Percentiles rank a stretch among this genome's conserved stretches.
phyloP scores from a whole-genome alignment of 37 sponge, comb jelly and placozoan species.

The Diacarnus erythraeanus region DNA sequence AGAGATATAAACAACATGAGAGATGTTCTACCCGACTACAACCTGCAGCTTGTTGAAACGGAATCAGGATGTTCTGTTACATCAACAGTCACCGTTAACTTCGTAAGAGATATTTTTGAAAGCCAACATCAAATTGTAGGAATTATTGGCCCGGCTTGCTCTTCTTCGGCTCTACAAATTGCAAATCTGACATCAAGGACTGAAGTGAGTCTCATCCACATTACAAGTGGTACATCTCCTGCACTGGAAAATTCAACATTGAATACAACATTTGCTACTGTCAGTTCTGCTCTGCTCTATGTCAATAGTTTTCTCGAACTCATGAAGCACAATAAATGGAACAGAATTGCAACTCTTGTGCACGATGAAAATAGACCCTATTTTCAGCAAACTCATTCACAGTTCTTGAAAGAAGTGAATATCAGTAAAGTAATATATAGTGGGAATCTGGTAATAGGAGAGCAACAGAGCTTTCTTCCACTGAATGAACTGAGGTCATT shows the following conservation, averaged over 20 bases:
- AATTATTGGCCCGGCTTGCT: slow-evolving; percentile 39
- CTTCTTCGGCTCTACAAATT: slow-evolving; percentile 8
- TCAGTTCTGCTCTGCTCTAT: slow-evolving; percentile 8
- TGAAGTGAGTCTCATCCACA: background rate
- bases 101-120: background rate
- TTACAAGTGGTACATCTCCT: slow-evolving; percentile 14
- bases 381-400: too few relatives aligned
- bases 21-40: slow-evolving; percentile 10
- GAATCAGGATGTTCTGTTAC: slow-evolving; percentile 25
- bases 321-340: background rate
- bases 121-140: slow-evolving; percentile 12
- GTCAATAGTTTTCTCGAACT: slow-evolving; percentile 2
- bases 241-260: background rate
- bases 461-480: too few relatives aligned
- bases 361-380: too few relatives aligned
- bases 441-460: too few relatives aligned
- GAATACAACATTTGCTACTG: slow-evolving; percentile 3
- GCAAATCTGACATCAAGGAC: background rate
- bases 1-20: slow-evolving; percentile 18
- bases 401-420: too few relatives aligned
- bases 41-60: slow-evolving; percentile 5
- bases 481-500: too few relatives aligned
- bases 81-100: background rate
- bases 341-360: background rate
- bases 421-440: too few relatives aligned